Evolutionary conservation across 2,113 vertebrate genomes (phyloP).

Genomic region (Phalacrocorax pelagicus): DNA sequence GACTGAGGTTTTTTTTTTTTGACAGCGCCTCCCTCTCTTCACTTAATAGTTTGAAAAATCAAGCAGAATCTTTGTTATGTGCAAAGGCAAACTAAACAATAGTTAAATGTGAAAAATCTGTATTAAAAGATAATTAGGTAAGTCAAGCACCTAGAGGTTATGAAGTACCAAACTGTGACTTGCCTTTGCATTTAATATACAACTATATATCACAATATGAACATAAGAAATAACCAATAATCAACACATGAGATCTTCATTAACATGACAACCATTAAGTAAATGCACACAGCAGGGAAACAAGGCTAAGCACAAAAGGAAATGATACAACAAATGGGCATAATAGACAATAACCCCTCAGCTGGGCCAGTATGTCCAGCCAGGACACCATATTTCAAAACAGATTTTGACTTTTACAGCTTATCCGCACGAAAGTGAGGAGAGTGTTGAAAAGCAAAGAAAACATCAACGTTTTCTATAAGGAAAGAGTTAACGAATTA

Average conservation of each 20-base stretch:
- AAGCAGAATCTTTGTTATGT: not conserved
- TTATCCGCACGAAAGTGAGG: not conserved
- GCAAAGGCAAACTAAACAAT: not conserved
- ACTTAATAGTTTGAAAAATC: not conserved
- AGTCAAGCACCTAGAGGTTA: not conserved
- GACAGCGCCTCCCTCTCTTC: not conserved
- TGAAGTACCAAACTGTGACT: not conserved
- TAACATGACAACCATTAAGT: not conserved
- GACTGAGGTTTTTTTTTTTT: not conserved
- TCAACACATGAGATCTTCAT: not conserved
- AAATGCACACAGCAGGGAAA: not conserved
- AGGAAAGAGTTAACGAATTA: not conserved
- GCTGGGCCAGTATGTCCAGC: not conserved
- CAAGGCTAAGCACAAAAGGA: not conserved
- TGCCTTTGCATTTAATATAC: not conserved
- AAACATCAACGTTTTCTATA: not conserved
- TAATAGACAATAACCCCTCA: not conserved
- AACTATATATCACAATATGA: not conserved
- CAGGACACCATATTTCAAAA: not conserved
- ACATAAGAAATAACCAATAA: not conserved
- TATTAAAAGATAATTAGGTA: not conserved
- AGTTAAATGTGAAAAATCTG: not conserved
- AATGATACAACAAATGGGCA: not conserved
- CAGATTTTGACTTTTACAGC: not conserved
- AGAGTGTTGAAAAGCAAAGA: not conserved